Conservation (phyloP, 2,113 vertebrate genomes). For the Centropristis striata region DNA sequence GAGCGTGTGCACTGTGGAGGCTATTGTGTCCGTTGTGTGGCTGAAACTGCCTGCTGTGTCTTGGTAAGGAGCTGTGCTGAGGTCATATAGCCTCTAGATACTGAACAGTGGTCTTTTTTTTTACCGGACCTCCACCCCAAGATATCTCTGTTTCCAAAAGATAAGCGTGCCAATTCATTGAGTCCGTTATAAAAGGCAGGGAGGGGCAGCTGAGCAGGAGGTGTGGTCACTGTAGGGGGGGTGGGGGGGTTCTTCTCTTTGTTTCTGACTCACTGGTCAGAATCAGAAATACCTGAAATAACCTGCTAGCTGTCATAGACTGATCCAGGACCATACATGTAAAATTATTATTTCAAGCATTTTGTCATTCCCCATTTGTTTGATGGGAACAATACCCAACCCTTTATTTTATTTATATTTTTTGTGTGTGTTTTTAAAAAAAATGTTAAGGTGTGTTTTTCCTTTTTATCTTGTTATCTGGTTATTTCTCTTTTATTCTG, state of each 20-base stretch:
- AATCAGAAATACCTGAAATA: no score
- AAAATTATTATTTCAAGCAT: no score
- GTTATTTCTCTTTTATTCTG: no score
- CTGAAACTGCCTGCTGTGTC: conserved; percentile 56
- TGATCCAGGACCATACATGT: no score
- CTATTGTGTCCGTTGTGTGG: conserved; percentile 56
- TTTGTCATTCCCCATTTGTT: no score
- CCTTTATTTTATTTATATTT: no score
- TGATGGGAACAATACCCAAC: no score
- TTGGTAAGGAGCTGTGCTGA: conserved; percentile 64
- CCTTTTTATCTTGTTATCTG: no score
- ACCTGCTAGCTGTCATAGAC: no score
- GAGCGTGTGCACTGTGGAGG: conserved; percentile 46
- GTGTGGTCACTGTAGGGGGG: conserved; percentile 72
- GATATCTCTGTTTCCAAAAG: conserved; percentile 70
- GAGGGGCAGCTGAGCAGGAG: conserved; percentile 63
- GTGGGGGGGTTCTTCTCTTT: background rate
- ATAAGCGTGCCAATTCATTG: conserved; percentile 72
- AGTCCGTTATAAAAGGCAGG: conserved; percentile 76
- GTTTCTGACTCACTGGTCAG: background rate
- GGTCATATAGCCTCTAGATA: conserved; percentile 64
- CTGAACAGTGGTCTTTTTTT: conserved; percentile 73
- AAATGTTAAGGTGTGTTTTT: no score
- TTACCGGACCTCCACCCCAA: conserved; percentile 69
- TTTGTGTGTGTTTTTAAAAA: no score